Conservation (phyloP, 2,113 vertebrate genomes). For the Pseudopipra pipra region DNA sequence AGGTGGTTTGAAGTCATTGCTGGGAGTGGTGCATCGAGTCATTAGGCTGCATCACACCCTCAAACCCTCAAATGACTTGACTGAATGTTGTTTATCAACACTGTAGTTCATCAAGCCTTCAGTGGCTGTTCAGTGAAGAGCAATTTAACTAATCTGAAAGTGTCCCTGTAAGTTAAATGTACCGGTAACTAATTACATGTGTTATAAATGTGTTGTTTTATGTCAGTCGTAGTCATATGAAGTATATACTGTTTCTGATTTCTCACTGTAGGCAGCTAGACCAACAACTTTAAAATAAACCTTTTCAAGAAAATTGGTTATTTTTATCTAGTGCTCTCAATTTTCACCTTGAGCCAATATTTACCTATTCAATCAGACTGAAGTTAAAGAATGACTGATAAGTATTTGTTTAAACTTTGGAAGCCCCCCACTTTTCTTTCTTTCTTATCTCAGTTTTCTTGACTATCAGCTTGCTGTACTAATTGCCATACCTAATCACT, state of each 20-base stretch:
- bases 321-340: neutral
- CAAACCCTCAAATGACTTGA: neutral
- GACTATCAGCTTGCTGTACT: slow-evolving; percentile 11
- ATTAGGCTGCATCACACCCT: neutral
- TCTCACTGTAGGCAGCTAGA: neutral
- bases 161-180: neutral
- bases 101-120: neutral
- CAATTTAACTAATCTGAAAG: neutral
- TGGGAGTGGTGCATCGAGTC: neutral
- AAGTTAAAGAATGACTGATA: slow-evolving; percentile 13
- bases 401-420: slow-evolving; percentile 31
- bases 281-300: neutral
- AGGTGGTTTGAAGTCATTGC: neutral
- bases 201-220: neutral
- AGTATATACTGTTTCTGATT: neutral
- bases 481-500: neutral
- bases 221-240: neutral
- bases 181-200: neutral
- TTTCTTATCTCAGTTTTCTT: neutral
- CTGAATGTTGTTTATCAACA: neutral
- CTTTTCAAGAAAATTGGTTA: neutral
- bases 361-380: neutral
- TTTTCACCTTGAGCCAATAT: slow-evolving; percentile 30
- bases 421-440: neutral
- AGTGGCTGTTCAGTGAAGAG: neutral